Conservation (phyloP, 2,888 invertebrate genomes). For the Hedya salicella region DNA sequence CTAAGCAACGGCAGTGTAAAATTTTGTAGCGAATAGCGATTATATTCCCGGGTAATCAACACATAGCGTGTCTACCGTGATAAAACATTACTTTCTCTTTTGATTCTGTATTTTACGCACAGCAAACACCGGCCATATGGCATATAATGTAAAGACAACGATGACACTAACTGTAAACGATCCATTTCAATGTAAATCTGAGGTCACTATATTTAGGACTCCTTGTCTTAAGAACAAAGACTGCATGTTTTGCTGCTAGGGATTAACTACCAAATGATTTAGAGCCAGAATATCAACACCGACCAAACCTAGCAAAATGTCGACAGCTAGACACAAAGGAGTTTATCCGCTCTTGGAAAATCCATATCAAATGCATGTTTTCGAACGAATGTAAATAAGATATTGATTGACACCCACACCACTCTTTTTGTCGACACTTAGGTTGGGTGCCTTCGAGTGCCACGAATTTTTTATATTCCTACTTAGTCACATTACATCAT, state of each 20-base stretch:
- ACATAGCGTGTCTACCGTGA: constrained; percentile 6
- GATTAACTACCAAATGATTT: not conserved
- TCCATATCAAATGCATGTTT: constrained; percentile 1
- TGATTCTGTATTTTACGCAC: not conserved
- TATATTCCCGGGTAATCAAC: constrained; percentile 7
- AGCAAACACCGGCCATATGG: not conserved
- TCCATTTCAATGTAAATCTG: constrained; percentile 13
- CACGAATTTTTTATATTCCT: constrained; percentile 23
- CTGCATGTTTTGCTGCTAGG: not conserved
- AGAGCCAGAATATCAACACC: too few relatives aligned
- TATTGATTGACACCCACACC: not conserved
- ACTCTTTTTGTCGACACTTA: not conserved
- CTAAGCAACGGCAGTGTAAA: not conserved
- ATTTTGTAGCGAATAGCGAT: not conserved
- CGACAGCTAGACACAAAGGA: not conserved
- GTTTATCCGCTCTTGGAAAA: not conserved
- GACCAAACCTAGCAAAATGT: too few relatives aligned
- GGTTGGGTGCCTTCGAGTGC: constrained; percentile 3
- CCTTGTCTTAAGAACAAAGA: constrained; percentile 16
- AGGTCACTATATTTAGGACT: constrained; percentile 28
- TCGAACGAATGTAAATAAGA: constrained; percentile 1
- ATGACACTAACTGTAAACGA: not conserved
- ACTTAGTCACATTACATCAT: constrained; percentile 33
- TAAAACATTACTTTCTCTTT: constrained; percentile 16
- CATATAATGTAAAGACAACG: not conserved